Evolutionary conservation across 2,888 invertebrate species (phyloP), one percentile per base, ranked within the genome.

Genomic region (Tridacna crocea): DNA sequence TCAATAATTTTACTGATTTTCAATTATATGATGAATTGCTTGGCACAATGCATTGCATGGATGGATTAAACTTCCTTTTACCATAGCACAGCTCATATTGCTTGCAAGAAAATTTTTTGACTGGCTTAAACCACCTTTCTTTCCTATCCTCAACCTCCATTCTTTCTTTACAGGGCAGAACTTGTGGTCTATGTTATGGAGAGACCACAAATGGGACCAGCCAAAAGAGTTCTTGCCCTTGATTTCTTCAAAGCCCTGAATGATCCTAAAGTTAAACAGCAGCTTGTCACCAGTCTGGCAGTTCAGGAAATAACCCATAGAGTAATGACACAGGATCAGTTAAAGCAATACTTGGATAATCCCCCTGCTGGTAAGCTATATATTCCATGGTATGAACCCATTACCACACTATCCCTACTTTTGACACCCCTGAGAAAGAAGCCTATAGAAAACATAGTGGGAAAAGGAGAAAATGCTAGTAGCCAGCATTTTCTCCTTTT

Each of bases 321-420:
- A 96, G 96, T 96, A 65, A 97, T 98, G 66, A 96, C 97, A n/a
- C 85, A 91, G 12, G 94, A 94, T 24, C 93, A 94, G 75, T 88
- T 94, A 22, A 97, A 97, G 88, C 97, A 98, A 90, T 99, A 99
- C 95, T 95, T 99, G 81, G 97, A 97, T 90, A 97, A 96, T 89
- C 97, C 99, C n/a, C 99, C 99, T 15, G 89, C 92, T 87, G 95
- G 95, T 93, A 80, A 17, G 66, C 46, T 17, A 3, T 12, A 46
- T 8, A 63, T 61, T 46, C 36, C 2, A 36, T 36, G 36, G 36
- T 36, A 8, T 36, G 2, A 36, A 36, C 36, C 36, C 36, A 36
- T 8, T 8, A 36, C 36, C 8, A 36, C 3, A 36, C 8, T n/a
- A n/a, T n/a, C n/a, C n/a, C n/a, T n/a, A n/a, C n/a, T n/a, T n/a